Evolutionary conservation across 1,140 invertebrate genomes (phyloP).

Genomic region (Plodia interpunctella): DNA sequence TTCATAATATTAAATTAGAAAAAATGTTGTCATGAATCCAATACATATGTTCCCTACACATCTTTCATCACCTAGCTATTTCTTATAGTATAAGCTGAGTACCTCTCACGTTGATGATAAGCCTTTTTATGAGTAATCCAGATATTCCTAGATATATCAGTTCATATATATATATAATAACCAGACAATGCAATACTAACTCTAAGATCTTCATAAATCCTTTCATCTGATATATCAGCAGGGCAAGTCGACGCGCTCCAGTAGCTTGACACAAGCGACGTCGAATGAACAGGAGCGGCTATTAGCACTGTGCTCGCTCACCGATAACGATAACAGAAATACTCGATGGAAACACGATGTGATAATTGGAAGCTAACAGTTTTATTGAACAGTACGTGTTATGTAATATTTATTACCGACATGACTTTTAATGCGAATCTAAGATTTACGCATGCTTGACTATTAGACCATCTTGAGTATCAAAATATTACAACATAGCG

Average conservation of each 20-base stretch:
- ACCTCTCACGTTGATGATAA: no score
- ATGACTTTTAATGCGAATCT: background rate
- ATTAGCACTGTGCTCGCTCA: background rate
- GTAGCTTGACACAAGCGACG: slow-evolving; percentile 9
- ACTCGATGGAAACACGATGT: background rate
- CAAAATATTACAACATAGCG: no score
- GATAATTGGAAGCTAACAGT: background rate
- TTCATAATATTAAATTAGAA: no score
- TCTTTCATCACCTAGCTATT: background rate
- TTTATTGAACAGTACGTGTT: background rate
- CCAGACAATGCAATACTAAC: background rate
- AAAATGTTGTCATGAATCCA: no score
- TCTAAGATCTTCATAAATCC: slow-evolving; percentile 7
- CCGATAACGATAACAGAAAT: background rate
- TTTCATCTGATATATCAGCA: slow-evolving; percentile 20
- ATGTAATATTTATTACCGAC: background rate
- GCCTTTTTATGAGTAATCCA: no score
- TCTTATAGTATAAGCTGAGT: background rate
- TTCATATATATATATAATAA: no score
- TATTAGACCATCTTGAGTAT: no score
- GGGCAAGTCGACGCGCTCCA: slow-evolving; percentile 15
- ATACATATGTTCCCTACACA: no score
- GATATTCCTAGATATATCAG: no score
- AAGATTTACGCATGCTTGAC: no score
- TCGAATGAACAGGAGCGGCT: slow-evolving; percentile 5